Evolutionary conservation across 1,140 invertebrate species (phyloP), one percentile per base, ranked within the genome.

Genomic region (Tribolium castaneum): DNA sequence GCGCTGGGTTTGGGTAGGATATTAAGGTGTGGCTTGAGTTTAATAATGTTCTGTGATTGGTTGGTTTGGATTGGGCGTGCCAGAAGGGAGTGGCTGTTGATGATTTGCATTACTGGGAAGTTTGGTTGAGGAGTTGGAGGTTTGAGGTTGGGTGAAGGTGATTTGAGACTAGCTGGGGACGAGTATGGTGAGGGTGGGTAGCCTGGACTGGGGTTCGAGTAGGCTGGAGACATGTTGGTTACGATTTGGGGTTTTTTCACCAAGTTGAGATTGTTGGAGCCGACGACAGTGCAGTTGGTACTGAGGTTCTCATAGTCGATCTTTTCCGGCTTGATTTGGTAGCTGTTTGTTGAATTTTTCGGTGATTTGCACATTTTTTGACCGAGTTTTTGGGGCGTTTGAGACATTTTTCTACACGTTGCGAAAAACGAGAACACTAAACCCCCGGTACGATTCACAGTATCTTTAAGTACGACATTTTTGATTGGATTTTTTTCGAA

Each of bases 351-450:
- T 22, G 80, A 77, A 84, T 80, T 86, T 79, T 87, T 87, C 56
- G 86, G 86, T 34, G 86, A 87, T 81, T 86, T 87, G 80, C 86
- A 87, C 86, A 87, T 87, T 80, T 87, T 87, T 76, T 83, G 82
- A 51, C 81, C 77, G 51, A 82, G 59, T 76, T 86, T 86, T 74
- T 82, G 82, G 12, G 83, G 82, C 62, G 78, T 85, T 76, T 85
- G 84, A 84, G 86, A 87, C 86, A 87, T 87, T 83, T 85, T 84
- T 80, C 80, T 79, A 75, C 78, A 76, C 30, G 50, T 25, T 50
- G 75, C 82, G 16, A 73, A 70, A 45, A 70, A 62, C 39, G 54
- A 59, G 19, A 59, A 54, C 52, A 54, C 52, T 54, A 54, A 59
- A 59, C 54, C 14, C 54, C 54, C 54, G 54, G 54, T 4, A 25